Base-by-base conservation (phyloP, 2,113 vertebrate species). In the Nesogale talazaci region DNA sequence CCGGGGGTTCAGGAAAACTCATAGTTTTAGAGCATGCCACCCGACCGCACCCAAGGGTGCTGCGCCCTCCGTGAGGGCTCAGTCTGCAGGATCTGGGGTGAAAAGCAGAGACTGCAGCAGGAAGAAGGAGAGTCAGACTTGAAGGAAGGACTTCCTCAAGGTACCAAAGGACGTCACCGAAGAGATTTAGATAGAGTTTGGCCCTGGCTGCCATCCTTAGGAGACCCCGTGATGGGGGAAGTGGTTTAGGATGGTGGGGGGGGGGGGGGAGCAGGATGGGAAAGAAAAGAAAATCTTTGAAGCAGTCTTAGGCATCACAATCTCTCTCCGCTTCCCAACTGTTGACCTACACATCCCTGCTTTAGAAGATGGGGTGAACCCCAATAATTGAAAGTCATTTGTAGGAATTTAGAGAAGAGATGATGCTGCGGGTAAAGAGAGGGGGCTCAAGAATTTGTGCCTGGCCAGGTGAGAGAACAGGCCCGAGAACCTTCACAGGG, bases 251-350 rank as follows among this genome's bases (percentile, higher is more conserved):
- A 27, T 29, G 72, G 27, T 6, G 42, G 40, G 82, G 46, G 72
- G 56, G 77, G 36, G 77, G 79, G 89, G 38, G 3, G 34, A 82
- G 20, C 3, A 11, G 72, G 40, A 65, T 56, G 0, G 16, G 6
- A 63, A 80, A 42, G n/a, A 79, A 80, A 86, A 90, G 31, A 42
- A 88, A 88, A 57, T 85, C 65, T 76, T 67, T 27, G 75, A 94
- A 78, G 29, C 10, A 67, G 22, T 10, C 83, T 34, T 17, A 42
- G 82, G 81, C 59, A 81, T 83, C 70, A 63, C 80, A 91, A 86
- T 70, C 77, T n/a, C 7, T 36, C 15, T 67, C 40, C 31, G 77
- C 57, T 65, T 67, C 65, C 52, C 9, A 65, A 65, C 46, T 59
- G 82, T 70, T 87, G 23, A 78, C 61, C 34, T 65, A 56, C 3